These are phyloP conservation scores for Amiota mariae DNA, from an alignment of 2,888 invertebrate genomes.

Conservation along the genomic window DNA sequence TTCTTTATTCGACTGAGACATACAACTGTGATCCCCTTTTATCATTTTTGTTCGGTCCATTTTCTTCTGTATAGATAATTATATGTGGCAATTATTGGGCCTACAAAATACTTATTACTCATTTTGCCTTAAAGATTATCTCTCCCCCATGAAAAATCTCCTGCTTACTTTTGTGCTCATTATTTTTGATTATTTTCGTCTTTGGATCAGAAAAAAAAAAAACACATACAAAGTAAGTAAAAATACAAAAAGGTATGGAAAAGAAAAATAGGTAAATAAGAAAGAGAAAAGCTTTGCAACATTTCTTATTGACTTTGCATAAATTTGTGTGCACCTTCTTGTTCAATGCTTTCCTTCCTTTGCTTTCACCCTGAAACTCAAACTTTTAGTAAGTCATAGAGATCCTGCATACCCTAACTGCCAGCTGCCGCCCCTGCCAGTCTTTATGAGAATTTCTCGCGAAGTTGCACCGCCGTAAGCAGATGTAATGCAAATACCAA, in stretches of 20 bases:
- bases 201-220: neutral
- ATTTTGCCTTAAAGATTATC: no score
- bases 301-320: slow-evolving; percentile 63
- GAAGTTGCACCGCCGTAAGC: slow-evolving; percentile 1
- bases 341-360: slow-evolving; percentile 29
- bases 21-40: no score
- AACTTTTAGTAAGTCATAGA: no score
- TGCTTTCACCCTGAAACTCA: neutral
- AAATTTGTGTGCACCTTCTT: slow-evolving; percentile 47
- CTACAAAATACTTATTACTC: no score
- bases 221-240: neutral
- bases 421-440: neutral
- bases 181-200: slow-evolving; percentile 27
- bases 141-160: neutral
- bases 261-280: neutral
- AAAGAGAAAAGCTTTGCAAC: neutral
- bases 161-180: slow-evolving; percentile 24
- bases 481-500: slow-evolving; percentile 34
- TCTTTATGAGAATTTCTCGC: neutral
- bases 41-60: no score
- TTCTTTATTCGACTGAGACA: no score
- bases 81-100: no score
- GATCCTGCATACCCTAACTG: neutral
- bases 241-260: neutral
- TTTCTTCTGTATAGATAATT: no score